Base-by-base conservation (phyloP, 2,888 invertebrate genomes). In the Rhimphoctona megacephalus region DNA sequence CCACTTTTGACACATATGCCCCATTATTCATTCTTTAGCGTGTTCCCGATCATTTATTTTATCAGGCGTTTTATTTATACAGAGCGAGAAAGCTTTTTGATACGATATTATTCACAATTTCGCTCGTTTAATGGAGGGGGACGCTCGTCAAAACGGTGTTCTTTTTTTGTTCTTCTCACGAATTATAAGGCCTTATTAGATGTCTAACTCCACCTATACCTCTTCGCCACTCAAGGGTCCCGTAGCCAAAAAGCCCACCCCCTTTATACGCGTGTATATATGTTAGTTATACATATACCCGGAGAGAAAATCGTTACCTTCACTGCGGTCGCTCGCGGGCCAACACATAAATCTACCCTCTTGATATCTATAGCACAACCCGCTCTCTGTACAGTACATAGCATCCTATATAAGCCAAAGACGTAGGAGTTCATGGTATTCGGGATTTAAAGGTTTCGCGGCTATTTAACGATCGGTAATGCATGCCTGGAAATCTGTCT, bases 261-360 rank as follows among this genome's bases (percentile, higher is more conserved):
- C 61, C 43, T 11, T 9, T 54, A 22, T 64, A 61, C 46, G 30
- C 30, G 30, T 7, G 43, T 61, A 61, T 74, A 74, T 39, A 17
- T 19, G 33, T 33, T 14, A 25, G 22, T 36, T 46, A 49, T 72
- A 81, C 36, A 36, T 49, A 46, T 19, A 77, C n/a, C 67, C 66
- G 43, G 69, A 74, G 83, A 77, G 86, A 86, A 86, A 83, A 86
- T 86, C 83, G 86, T 86, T 86, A 86, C 83, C 77, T 83, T 77
- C 81, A 67, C 83, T 77, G 77, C 83, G 74, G 83, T 86, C 77
- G 83, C 74, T 77, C 67, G 77, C 66, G 67, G 83, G 81, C 70
- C 77, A 81, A 81, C 81, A 81, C 86, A 83, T 83, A 83, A 86
- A 81, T 85, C 83, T 73, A 67, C 72, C 80, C 83, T 72, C 81